These are phyloP conservation scores for Lacerta bilineata DNA, from an alignment of 2,797 vertebrate species.

Conservation along the genomic window DNA sequence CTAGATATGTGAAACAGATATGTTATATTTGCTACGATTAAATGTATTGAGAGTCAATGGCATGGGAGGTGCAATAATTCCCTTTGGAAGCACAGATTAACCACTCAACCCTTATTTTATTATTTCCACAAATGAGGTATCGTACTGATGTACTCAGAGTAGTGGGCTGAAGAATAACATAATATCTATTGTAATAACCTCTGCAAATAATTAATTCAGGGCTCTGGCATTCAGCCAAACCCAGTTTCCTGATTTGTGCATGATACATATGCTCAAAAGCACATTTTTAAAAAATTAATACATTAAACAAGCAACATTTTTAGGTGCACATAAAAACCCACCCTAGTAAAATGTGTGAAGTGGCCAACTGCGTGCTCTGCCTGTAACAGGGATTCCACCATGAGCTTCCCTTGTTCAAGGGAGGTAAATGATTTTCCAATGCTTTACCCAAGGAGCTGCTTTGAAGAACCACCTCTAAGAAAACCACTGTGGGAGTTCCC, in stretches of 20 bases:
- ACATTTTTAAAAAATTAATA: background rate
- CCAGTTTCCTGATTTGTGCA: background rate
- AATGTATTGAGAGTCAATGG: background rate
- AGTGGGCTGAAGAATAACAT: background rate
- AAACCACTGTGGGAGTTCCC: background rate
- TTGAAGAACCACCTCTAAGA: background rate
- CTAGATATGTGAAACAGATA: conserved; percentile 27
- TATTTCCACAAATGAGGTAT: background rate
- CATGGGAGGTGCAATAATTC: background rate
- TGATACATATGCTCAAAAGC: background rate
- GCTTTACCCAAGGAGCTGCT: background rate
- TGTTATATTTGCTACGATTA: background rate
- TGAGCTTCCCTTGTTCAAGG: background rate
- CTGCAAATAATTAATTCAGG: conserved; percentile 4
- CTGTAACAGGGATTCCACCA: background rate
- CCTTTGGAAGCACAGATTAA: background rate
- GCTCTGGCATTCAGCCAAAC: background rate
- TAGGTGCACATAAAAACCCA: background rate
- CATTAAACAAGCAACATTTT: background rate
- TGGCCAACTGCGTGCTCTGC: background rate
- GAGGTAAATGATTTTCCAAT: background rate
- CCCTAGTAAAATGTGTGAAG: background rate
- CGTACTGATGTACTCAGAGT: background rate
- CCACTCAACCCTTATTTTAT: background rate
- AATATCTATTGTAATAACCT: background rate